Percentiles rank a stretch among this genome's conserved stretches.
Evolutionary conservation across 2,113 vertebrate species (phyloP).

Genomic region (Zonotrichia leucophrys): DNA sequence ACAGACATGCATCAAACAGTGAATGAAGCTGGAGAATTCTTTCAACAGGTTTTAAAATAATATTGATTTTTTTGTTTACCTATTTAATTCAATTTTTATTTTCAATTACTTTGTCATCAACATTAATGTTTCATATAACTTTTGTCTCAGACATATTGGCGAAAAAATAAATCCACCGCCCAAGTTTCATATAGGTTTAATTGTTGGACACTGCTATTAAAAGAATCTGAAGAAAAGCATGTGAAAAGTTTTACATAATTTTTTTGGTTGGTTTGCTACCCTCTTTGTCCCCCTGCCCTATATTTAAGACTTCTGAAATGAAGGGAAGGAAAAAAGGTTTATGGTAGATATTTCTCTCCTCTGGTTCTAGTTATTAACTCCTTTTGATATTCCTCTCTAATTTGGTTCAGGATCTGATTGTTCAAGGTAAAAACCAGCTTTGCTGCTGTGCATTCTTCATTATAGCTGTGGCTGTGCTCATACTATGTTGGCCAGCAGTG

Average conservation of each 20-base stretch:
- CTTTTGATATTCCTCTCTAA: neutral
- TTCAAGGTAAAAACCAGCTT: neutral
- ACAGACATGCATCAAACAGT: neutral
- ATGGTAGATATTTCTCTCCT: neutral
- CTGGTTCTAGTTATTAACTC: neutral
- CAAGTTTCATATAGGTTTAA: neutral
- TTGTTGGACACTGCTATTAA: neutral
- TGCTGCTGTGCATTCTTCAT: neutral
- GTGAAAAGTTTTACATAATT: neutral
- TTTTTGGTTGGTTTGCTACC: neutral
- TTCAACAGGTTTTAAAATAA: neutral
- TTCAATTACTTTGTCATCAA: neutral
- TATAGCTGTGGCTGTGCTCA: neutral
- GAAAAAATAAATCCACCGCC: neutral
- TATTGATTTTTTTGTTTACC: neutral
- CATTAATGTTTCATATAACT: neutral
- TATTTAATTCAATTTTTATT: neutral
- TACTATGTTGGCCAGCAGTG: neutral
- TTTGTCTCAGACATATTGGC: neutral
- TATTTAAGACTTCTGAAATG: neutral
- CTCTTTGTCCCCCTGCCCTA: fast-evolving
- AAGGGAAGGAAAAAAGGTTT: neutral
- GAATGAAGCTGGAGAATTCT: neutral
- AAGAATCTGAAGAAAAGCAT: neutral
- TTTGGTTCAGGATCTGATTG: neutral